These are phyloP conservation scores for Carapus acus DNA, from an alignment of 2,797 vertebrate species.

Conservation along the genomic window DNA sequence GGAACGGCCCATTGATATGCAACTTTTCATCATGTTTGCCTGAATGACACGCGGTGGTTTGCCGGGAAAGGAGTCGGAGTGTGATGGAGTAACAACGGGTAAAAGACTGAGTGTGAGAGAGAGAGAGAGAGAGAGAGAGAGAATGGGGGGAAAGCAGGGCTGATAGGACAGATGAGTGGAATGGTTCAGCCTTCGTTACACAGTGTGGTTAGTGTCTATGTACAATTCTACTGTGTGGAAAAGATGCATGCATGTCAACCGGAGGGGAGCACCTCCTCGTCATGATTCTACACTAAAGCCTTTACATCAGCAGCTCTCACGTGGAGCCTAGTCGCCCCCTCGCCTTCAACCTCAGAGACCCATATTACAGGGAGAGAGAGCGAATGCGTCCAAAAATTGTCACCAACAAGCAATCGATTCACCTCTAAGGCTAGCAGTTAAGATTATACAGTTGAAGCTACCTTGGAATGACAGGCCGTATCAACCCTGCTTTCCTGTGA, in stretches of 20 bases:
- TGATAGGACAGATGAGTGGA: slow-evolving; percentile 63
- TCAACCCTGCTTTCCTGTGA: slow-evolving; percentile 74
- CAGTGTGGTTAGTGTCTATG: slow-evolving; percentile 60
- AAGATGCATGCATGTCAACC: slow-evolving; percentile 66
- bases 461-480: slow-evolving; percentile 61
- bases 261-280: slow-evolving; percentile 47
- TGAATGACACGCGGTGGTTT: slow-evolving; percentile 51
- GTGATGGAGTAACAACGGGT: slow-evolving; percentile 56
- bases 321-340: slow-evolving; percentile 21
- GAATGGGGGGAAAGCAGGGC: slow-evolving; percentile 68
- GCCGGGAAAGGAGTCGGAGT: slow-evolving; percentile 45
- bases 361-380: slow-evolving; percentile 52
- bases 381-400: slow-evolving; percentile 55
- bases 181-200: slow-evolving; percentile 59
- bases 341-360: slow-evolving; percentile 26
- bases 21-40: slow-evolving; percentile 47
- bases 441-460: slow-evolving; percentile 57
- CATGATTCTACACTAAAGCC: slow-evolving; percentile 51
- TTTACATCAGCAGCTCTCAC: slow-evolving; percentile 22
- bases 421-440: slow-evolving; percentile 60
- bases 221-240: slow-evolving; percentile 65
- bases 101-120: slow-evolving; percentile 58
- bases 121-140: slow-evolving; percentile 56
- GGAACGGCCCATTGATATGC: slow-evolving; percentile 62
- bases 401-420: slow-evolving; percentile 58